Conservation (phyloP, 1,140 invertebrate genomes). For the Drosophila mayri region DNA sequence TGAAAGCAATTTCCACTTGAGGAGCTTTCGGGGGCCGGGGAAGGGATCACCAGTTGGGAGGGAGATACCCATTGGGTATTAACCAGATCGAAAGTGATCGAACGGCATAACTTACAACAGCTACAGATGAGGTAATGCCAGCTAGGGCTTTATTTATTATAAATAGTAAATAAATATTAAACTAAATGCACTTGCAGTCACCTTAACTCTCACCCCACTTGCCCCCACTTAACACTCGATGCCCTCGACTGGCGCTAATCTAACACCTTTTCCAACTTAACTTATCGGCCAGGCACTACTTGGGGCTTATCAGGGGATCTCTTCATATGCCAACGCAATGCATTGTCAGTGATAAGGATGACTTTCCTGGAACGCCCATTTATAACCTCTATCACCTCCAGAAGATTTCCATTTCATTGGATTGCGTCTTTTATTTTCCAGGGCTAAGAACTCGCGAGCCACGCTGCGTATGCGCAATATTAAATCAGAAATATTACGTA, state of each 20-base stretch:
- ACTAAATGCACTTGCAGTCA: conserved; percentile 2
- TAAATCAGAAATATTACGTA: not conserved
- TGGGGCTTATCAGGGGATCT: conserved; percentile 17
- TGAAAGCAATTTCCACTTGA: conserved; percentile 16
- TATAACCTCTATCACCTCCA: too few species aligned
- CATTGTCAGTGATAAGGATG: conserved; percentile 23
- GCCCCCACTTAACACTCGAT: conserved; percentile 27
- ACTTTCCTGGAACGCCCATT: conserved; percentile 15
- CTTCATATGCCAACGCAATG: conserved; percentile 4
- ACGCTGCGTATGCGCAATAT: conserved; percentile 37
- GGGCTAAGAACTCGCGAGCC: not conserved
- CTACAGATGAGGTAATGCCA: not conserved
- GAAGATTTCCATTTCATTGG: conserved; percentile 4
- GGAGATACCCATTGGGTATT: conserved; percentile 37
- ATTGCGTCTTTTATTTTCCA: conserved; percentile 9
- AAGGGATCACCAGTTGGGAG: conserved; percentile 31
- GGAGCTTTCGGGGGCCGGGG: not conserved
- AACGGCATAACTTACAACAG: not conserved
- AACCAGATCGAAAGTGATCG: conserved; percentile 22
- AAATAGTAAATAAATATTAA: too few species aligned
- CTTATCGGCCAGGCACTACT: conserved; percentile 9
- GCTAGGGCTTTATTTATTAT: too few species aligned
- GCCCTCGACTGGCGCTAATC: conserved; percentile 7
- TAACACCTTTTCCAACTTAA: not conserved
- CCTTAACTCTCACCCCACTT: conserved; percentile 26